Percentiles rank a stretch among this genome's conserved stretches.
Conservation (phyloP, 1,140 invertebrate genomes). For the Diachasma alloeum region DNA sequence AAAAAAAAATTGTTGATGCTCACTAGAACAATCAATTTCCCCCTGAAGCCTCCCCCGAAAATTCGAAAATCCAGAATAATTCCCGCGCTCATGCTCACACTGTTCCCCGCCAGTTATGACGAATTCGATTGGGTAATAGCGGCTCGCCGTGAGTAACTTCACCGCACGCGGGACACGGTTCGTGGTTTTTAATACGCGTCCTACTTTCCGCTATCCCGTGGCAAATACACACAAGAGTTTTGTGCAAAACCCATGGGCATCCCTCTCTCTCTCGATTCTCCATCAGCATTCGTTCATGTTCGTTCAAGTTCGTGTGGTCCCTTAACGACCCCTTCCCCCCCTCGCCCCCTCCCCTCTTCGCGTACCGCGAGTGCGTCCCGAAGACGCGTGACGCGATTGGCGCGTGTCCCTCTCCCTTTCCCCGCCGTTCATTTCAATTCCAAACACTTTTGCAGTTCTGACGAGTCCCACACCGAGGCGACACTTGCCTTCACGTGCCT, state of each 20-base stretch:
- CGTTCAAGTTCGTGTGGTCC: background rate
- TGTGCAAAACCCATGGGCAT: slow-evolving; percentile 5
- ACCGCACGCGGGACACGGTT: slow-evolving; percentile 51
- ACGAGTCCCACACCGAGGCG: slow-evolving; percentile 1
- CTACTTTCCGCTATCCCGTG: slow-evolving; percentile 58
- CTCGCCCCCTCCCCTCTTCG: background rate
- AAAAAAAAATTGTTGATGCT: too few relatives aligned
- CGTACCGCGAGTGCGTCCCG: background rate
- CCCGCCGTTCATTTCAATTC: slow-evolving; percentile 14
- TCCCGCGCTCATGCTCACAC: slow-evolving; percentile 10
- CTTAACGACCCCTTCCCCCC: slow-evolving; percentile 11
- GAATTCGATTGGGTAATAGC: slow-evolving; percentile 60
- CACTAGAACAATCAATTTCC: too few relatives aligned
- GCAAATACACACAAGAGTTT: slow-evolving; percentile 1
- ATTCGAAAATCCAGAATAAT: background rate
- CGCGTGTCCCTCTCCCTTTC: slow-evolving; percentile 37
- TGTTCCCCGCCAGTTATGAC: slow-evolving; percentile 53
- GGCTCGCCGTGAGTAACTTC: slow-evolving; percentile 49
- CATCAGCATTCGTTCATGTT: background rate
- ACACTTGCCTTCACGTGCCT: background rate
- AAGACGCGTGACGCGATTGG: slow-evolving; percentile 40
- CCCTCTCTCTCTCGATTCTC: background rate
- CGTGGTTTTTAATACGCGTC: slow-evolving; percentile 63
- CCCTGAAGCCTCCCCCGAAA: too few relatives aligned
- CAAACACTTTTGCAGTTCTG: background rate